These are phyloP conservation scores for Monopis laevigella DNA, from an alignment of 2,888 invertebrate genomes.

Conservation along the genomic window DNA sequence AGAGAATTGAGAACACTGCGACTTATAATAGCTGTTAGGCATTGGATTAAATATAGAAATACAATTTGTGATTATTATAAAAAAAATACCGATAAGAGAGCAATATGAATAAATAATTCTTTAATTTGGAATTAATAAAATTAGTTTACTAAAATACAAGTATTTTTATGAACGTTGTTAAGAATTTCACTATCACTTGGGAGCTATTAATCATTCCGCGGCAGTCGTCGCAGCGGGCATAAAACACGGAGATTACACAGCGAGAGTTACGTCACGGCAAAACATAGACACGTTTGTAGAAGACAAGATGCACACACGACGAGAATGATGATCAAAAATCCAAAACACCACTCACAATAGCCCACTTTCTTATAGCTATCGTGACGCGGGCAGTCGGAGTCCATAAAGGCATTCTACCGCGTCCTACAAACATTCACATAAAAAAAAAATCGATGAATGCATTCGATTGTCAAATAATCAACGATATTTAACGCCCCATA, in stretches of 20 bases:
- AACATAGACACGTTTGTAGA: too few species aligned
- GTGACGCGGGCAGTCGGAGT: constrained; percentile 23
- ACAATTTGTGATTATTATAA: too few species aligned
- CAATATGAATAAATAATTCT: too few species aligned
- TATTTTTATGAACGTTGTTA: too few species aligned
- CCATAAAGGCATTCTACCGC: constrained; percentile 38
- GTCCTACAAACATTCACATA: constrained; percentile 15
- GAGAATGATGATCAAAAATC: constrained; percentile 36
- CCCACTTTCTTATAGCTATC: constrained; percentile 35
- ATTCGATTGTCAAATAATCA: constrained; percentile 43
- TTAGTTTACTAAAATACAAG: too few species aligned
- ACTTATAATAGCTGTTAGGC: too few species aligned
- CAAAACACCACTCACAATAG: constrained; percentile 38
- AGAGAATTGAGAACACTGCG: constrained; percentile 1
- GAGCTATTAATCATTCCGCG: constrained; percentile 49
- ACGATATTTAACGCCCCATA: neutral
- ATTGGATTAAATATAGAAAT: too few species aligned
- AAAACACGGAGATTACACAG: constrained; percentile 47
- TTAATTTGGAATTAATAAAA: too few species aligned
- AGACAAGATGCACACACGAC: constrained; percentile 27
- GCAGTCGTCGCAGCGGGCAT: constrained; percentile 38
- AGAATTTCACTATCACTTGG: constrained; percentile 32
- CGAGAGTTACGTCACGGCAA: constrained; percentile 40
- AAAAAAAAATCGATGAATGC: constrained; percentile 34
- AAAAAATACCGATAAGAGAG: too few species aligned